These are phyloP conservation scores for Leptodirus hochenwartii DNA, from an alignment of 2,888 invertebrate genomes.

Conservation along the genomic window DNA sequence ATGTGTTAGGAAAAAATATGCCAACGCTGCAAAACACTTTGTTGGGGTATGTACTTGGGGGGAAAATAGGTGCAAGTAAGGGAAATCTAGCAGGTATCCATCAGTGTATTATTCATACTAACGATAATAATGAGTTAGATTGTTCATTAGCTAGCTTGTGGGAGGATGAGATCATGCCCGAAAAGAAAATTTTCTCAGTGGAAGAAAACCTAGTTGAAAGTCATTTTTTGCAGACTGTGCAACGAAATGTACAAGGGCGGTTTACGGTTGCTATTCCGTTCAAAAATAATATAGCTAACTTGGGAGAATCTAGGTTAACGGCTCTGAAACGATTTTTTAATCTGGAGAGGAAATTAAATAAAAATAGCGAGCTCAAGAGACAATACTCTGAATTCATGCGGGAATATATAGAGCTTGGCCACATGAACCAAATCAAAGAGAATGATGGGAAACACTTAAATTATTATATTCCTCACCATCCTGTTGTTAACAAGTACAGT, in stretches of 20 bases:
- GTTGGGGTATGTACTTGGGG: constrained; percentile 7
- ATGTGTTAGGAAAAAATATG: constrained; percentile 4
- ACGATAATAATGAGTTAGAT: too few relatives aligned
- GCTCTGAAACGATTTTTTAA: constrained; percentile 9
- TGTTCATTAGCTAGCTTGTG: too few relatives aligned
- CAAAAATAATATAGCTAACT: constrained; percentile 4
- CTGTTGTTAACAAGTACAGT: constrained; percentile 10
- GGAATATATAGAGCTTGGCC: constrained; percentile 8
- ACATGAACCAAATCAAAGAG: too few relatives aligned
- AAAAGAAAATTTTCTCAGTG: too few relatives aligned
- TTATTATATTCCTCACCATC: constrained; percentile 11
- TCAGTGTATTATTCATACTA: too few relatives aligned
- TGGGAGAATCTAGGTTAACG: constrained; percentile 9
- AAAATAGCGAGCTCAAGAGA: constrained; percentile 7
- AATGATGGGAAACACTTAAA: too few relatives aligned
- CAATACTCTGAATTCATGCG: constrained; percentile 8
- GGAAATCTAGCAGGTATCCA: too few relatives aligned
- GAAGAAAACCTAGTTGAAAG: constrained; percentile 3
- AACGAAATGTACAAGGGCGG: constrained; percentile 6
- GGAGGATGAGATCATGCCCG: too few relatives aligned
- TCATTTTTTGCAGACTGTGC: constrained; percentile 3
- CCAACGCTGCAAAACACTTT: constrained; percentile 10
- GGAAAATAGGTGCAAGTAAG: neutral
- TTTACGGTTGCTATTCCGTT: too few relatives aligned
- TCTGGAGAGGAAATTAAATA: constrained; percentile 10